Conservation (phyloP, 2,888 invertebrate genomes). For the Lampropteryx suffumata region DNA sequence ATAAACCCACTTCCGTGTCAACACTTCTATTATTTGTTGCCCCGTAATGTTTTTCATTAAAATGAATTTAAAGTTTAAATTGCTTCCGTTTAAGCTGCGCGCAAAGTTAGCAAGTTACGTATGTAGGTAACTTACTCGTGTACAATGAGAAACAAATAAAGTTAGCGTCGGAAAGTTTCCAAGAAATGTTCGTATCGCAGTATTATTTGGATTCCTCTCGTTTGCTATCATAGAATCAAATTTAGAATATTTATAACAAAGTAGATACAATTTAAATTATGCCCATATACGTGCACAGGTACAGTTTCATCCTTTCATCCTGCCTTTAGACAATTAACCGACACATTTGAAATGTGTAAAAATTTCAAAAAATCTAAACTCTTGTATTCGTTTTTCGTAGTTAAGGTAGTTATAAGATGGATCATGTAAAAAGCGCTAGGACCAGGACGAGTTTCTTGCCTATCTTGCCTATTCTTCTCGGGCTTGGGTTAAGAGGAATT, state of each 20-base stretch:
- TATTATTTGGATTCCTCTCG: conserved; percentile 15
- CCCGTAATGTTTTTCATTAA: conserved; percentile 37
- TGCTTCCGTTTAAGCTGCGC: conserved; percentile 45
- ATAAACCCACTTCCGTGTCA: conserved; percentile 15
- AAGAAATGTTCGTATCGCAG: conserved; percentile 15
- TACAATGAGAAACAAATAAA: conserved; percentile 44
- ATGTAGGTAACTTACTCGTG: conserved; percentile 35
- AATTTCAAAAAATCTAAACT: no score
- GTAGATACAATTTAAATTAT: no score
- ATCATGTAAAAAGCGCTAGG: no score
- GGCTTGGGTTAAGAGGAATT: no score
- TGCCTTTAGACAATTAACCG: no score
- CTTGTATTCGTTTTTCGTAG: no score
- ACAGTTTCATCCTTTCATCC: no score
- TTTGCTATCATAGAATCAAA: conserved; percentile 24
- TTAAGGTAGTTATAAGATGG: no score
- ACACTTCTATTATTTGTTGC: conserved; percentile 25
- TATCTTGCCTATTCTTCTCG: no score
- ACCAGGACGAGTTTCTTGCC: no score
- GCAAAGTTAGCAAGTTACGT: conserved; percentile 42
- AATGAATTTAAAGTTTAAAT: conserved; percentile 49
- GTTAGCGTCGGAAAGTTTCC: conserved; percentile 38
- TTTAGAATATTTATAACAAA: not conserved
- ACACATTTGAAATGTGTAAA: no score
- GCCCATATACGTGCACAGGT: no score